These are phyloP conservation scores for Peromyscus eremicus DNA, from an alignment of 2,797 vertebrate species.

Conservation along the genomic window DNA sequence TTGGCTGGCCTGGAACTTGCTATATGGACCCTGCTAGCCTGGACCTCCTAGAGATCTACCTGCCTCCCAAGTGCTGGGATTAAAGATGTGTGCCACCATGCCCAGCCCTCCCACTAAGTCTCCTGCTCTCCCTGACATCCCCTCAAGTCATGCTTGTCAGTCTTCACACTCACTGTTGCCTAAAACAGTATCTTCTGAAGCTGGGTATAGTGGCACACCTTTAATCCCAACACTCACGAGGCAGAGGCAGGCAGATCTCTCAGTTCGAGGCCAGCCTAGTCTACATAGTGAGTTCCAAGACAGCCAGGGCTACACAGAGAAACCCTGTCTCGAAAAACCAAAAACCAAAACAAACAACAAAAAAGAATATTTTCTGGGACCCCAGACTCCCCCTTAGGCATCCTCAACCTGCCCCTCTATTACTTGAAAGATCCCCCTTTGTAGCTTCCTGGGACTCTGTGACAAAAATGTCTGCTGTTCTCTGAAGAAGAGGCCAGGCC, in stretches of 20 bases:
- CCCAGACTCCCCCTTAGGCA: background rate
- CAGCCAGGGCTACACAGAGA: background rate
- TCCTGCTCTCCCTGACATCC: background rate
- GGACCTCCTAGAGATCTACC: background rate
- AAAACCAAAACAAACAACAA: background rate
- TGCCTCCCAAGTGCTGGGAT: background rate
- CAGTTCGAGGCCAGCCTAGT: background rate
- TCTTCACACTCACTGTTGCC: background rate
- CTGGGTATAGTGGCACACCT: background rate
- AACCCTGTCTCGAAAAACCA: background rate
- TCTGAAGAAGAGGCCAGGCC: background rate
- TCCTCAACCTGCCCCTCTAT: background rate
- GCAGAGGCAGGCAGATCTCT: background rate
- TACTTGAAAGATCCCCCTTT: background rate
- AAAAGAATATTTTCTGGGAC: background rate
- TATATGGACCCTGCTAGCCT: background rate
- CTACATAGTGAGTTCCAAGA: background rate
- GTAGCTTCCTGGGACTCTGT: conserved; percentile 18
- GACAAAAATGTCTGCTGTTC: background rate
- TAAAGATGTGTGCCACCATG: background rate
- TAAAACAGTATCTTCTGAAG: background rate
- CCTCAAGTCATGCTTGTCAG: background rate
- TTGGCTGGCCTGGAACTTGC: background rate
- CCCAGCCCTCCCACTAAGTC: background rate
- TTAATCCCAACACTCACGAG: background rate